Base-by-base conservation (phyloP, 1,140 invertebrate genomes). In the Euura lappo region DNA sequence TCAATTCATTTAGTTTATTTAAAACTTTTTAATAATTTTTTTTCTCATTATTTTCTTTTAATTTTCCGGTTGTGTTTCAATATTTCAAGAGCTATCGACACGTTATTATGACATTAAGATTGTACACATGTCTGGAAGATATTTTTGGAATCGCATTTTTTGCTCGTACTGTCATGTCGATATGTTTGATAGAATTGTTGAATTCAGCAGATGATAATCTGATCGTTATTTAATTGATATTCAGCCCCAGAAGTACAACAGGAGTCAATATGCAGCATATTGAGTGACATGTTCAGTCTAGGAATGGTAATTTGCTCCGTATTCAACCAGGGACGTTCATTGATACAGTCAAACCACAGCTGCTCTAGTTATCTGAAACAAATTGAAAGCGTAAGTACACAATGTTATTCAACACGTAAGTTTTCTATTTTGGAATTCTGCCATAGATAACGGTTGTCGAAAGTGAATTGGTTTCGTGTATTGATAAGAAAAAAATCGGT, bases 251-350 rank as follows among this genome's bases (percentile, higher is more conserved):
- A 98, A 90, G 92, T 96, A 64, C 97, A 98, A 86, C 91, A 92
- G 8, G 92, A 91, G 70, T 96, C 95, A 69, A 90, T 91, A 28
- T 97, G 94, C 85, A 96, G 93, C 79, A 93, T 95, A 45, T 89
- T 94, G 10, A 97, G 95, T 78, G 98, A 99, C 85, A 98, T 99
- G 95, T 99, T 96, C 87, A 97, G 96, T 1, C 86, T 99, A 72
- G 98, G 98, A 13, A 93, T 99, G 91, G 92, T 97, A 4, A 94
- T 99, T 79, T 96, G 95, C 84, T 90, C 96, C 6, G 92, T 98
- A 74, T 98, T 96, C 89, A 98, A 98, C 87, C 89, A 93, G 69
- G 97, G 97, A 11, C 91, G 92, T 74, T 92, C 95, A 0, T 88
- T 98, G 1, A 94, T 99, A 67, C 94, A 96, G 83, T 94, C 96